A percentile compares a stretch with the other conserved stretches of the same genome.
These are phyloP conservation scores for Phyto melanocephala DNA, from an alignment of 2,888 invertebrate genomes.

Conservation along the genomic window DNA sequence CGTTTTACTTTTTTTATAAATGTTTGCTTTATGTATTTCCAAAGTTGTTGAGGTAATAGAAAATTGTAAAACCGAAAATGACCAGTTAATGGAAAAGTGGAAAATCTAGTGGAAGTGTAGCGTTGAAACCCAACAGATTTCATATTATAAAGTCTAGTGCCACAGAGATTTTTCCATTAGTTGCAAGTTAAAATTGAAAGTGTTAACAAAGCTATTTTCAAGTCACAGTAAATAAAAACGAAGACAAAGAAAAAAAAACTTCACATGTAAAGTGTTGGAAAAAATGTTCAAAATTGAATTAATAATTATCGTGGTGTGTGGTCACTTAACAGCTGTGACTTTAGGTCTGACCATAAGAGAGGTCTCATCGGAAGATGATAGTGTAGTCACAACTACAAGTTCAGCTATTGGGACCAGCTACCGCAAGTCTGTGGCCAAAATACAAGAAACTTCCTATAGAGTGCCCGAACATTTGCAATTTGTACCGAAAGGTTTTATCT, in stretches of 20 bases:
- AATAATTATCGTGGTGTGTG: background rate
- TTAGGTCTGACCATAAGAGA: constrained; percentile 35
- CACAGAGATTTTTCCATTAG: constrained; percentile 34
- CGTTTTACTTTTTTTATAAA: constrained; percentile 26
- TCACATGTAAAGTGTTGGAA: constrained; percentile 8
- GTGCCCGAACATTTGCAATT: constrained; percentile 72
- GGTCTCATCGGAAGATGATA: background rate
- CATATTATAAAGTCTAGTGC: constrained; percentile 55
- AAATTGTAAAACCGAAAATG: constrained; percentile 34
- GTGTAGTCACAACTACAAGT: background rate
- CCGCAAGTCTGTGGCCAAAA: constrained; percentile 69
- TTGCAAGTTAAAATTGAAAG: constrained; percentile 43
- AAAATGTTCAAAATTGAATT: constrained; percentile 3
- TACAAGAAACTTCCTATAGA: constrained; percentile 66
- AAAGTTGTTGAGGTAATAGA: constrained; percentile 53
- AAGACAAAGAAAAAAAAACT: background rate
- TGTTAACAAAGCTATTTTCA: constrained; percentile 36
- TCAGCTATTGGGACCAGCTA: constrained; percentile 52
- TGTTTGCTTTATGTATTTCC: background rate
- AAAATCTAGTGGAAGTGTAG: constrained; percentile 53
- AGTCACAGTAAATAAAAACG: background rate
- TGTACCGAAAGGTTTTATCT: constrained; percentile 68
- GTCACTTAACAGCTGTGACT: background rate
- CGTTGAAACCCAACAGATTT: constrained; percentile 8
- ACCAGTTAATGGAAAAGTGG: constrained; percentile 60